A percentile compares a stretch with the other conserved stretches of the same genome.
Evolutionary conservation across 2,888 invertebrate species (phyloP).

Genomic region (Brachypalpus laphriformis): DNA sequence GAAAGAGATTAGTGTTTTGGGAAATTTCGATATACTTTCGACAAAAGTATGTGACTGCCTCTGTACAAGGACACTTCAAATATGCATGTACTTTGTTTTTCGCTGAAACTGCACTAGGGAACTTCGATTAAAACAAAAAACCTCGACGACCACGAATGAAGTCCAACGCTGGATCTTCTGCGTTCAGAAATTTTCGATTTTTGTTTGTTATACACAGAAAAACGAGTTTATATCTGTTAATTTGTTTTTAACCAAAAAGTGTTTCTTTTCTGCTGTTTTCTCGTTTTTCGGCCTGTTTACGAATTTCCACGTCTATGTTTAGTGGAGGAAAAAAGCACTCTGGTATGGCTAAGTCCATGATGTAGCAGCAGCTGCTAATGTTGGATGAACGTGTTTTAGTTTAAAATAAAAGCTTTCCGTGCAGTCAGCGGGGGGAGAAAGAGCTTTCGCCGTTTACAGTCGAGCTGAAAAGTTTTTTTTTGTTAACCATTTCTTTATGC

Average conservation of each 20-base stretch:
- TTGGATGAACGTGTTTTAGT: conserved; percentile 35
- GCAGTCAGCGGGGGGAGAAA: neutral
- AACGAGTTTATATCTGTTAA: conserved; percentile 5
- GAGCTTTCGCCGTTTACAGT: conserved; percentile 44
- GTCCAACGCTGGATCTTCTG: neutral
- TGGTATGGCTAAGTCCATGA: conserved; percentile 56
- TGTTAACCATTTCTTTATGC: too few species aligned
- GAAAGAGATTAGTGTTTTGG: neutral
- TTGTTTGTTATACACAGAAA: conserved; percentile 1
- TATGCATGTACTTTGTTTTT: neutral
- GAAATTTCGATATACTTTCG: conserved; percentile 45
- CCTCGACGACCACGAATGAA: neutral
- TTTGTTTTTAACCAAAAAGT: conserved; percentile 19
- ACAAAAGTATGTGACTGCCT: conserved; percentile 21
- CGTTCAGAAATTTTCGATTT: neutral
- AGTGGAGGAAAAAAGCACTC: conserved; percentile 70
- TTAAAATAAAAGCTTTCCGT: conserved; percentile 46
- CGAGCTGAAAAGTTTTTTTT: neutral
- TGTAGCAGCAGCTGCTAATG: conserved; percentile 44
- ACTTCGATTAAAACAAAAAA: neutral
- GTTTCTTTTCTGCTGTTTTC: conserved; percentile 21
- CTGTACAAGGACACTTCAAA: conserved; percentile 7
- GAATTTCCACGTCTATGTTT: conserved; percentile 60
- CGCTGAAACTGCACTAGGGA: neutral
- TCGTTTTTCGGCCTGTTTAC: conserved; percentile 47